Percentiles rank a stretch among this genome's conserved stretches.
These are phyloP conservation scores for Acronicta aceris DNA, from an alignment of 2,888 invertebrate genomes.

Conservation along the genomic window DNA sequence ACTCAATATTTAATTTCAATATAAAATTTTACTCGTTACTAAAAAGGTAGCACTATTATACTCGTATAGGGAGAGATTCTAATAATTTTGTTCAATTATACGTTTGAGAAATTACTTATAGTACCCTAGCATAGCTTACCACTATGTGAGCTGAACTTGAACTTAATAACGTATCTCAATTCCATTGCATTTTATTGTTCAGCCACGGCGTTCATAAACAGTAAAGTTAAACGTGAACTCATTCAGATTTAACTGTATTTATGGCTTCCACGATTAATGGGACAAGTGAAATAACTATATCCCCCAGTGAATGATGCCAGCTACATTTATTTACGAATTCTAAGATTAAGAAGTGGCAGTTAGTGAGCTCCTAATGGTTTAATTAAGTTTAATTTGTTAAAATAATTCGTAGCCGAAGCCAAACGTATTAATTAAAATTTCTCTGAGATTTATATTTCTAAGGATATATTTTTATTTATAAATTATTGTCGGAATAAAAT, in stretches of 20 bases:
- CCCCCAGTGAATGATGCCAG: conserved; percentile 24
- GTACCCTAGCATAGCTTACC: too few relatives aligned
- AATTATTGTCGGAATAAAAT: too few relatives aligned
- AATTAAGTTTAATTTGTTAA: conserved; percentile 25
- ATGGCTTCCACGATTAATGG: conserved; percentile 25
- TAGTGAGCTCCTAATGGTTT: conserved; percentile 31
- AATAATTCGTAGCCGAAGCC: not conserved
- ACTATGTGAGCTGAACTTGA: conserved; percentile 9
- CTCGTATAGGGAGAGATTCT: too few relatives aligned
- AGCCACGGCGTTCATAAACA: conserved; percentile 5
- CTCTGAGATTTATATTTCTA: not conserved
- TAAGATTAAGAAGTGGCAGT: conserved; percentile 22
- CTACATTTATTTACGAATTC: conserved; percentile 20
- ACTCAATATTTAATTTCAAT: too few relatives aligned
- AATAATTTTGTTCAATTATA: too few relatives aligned
- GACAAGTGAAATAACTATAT: conserved; percentile 41
- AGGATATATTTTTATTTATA: too few relatives aligned
- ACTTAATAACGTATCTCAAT: conserved; percentile 13
- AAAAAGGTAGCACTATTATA: too few relatives aligned
- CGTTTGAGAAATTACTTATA: too few relatives aligned
- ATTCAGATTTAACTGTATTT: conserved; percentile 47
- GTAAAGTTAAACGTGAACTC: conserved; percentile 28
- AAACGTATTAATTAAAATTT: not conserved
- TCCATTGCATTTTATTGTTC: conserved; percentile 24
- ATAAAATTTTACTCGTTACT: too few relatives aligned